phyloP scores from a whole-genome alignment of 2,797 vertebrate genomes.

The Sciurus vulgaris region DNA sequence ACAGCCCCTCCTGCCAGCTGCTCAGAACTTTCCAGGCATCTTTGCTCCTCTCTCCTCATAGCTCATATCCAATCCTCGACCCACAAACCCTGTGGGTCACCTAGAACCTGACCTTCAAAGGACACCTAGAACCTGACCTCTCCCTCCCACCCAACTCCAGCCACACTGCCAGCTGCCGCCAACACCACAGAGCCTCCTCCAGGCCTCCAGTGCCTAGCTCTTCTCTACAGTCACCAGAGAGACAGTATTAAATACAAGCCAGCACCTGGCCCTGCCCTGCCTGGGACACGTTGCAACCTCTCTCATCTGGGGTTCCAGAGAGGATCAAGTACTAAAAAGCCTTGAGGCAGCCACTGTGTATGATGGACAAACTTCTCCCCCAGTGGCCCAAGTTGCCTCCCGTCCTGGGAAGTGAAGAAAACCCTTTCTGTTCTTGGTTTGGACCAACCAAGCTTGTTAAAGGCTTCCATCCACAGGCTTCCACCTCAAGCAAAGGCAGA shows the following conservation, averaged over 20 bases:
- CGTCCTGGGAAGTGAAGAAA: background rate
- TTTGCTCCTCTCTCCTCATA: background rate
- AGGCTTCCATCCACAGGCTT: background rate
- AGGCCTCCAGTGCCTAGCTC: background rate
- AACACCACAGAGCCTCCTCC: background rate
- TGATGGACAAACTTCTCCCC: background rate
- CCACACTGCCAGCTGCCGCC: background rate
- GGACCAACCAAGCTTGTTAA: accelerated
- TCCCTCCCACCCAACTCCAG: background rate
- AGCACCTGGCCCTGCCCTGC: background rate
- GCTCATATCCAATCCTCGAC: background rate
- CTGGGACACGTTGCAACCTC: no score
- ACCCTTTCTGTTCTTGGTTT: background rate
- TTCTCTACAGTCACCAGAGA: background rate
- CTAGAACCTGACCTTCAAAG: background rate
- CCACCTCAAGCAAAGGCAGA: no score
- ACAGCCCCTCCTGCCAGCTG: background rate
- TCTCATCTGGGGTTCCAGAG: background rate
- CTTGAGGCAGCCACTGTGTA: accelerated
- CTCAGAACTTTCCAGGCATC: background rate
- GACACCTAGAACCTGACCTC: background rate
- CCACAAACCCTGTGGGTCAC: background rate
- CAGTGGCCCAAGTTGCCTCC: background rate
- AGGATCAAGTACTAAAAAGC: background rate
- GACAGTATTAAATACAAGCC: background rate